Percentiles rank a stretch among this genome's conserved stretches.
phyloP scores from a whole-genome alignment of 2,797 vertebrate genomes.

The Gymnothorax reevesii region DNA sequence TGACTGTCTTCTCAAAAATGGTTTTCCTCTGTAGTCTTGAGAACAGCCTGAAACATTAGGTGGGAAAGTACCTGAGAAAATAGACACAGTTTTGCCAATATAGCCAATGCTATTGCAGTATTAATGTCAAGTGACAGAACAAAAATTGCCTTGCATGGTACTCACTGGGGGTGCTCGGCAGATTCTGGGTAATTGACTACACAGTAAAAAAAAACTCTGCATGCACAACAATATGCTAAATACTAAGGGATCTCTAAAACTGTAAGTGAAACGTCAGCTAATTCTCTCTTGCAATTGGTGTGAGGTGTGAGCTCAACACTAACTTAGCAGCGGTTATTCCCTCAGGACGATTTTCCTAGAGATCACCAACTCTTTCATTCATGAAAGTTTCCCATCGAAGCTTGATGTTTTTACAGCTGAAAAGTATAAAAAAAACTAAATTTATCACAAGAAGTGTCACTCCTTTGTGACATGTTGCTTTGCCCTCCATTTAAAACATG shows the following conservation, averaged over 20 bases:
- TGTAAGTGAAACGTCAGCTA: neutral
- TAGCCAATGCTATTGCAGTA: conserved; percentile 1
- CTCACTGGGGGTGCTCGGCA: neutral
- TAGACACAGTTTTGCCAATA: neutral
- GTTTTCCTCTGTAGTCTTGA: neutral
- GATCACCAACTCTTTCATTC: neutral
- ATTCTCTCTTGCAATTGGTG: neutral
- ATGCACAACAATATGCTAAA: neutral
- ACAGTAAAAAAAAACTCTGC: neutral
- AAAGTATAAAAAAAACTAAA: neutral
- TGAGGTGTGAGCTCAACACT: neutral
- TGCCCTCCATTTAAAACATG: neutral
- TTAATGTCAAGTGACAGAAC: neutral
- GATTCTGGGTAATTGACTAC: neutral
- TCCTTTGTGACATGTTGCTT: neutral
- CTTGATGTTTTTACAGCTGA: neutral
- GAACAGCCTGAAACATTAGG: neutral
- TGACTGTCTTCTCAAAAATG: neutral
- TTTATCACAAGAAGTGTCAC: neutral
- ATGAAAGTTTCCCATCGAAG: neutral
- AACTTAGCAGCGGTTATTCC: neutral
- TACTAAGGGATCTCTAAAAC: neutral
- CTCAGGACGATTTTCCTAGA: neutral
- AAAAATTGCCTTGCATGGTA: neutral
- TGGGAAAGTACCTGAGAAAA: neutral